Base-by-base conservation (phyloP, 1,140 invertebrate species). In the Psilanteris sp. region DNA sequence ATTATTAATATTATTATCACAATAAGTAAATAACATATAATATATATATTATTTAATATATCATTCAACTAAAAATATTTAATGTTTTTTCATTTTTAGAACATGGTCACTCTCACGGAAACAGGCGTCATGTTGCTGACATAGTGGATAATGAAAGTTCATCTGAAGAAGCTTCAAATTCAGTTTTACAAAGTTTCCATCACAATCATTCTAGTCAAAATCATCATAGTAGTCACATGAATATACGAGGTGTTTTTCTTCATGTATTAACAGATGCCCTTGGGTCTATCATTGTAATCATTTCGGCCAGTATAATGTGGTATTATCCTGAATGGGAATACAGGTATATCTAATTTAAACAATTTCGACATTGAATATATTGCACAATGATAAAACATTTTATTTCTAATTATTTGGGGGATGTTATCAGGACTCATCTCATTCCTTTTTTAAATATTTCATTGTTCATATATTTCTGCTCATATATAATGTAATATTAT, bases 241-340 rank as follows among this genome's bases (percentile, higher is more conserved):
- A 99, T 83, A 99, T 99, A 95, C 91, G 94, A 36, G 97, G 97
- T n/a, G 98, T 99, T 0, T 99, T 99, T 85, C 90, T 99, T 31
- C 98, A 99, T 88, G 94, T 99, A 3, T 84, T 99, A 3, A 98
- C 97, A 14, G 98, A 99, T 90, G 98, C 98, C 13, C 88, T 98
- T 27, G 95, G 95, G 34, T 99, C 98, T 1, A 93, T 99, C 0
- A 97, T 99, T 84, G 98, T 99, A 2, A 95, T 99, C 13, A 93
- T 95, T 44, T 98, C 97, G 41, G 97, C 97, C 1, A 85, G 97
- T 29, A 91, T 96, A 22, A 96, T 98, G 11, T 96, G 94, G 94
- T 88, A 93, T 26, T 88, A 93, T 26, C 97, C 96, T 0, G 90
- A 96, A 2, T 97, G 95, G 93, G 81, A 94, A 57, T 94, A 93